Evolutionary conservation across 2,113 vertebrate species (phyloP), one percentile per base, ranked within the genome.

Genomic region (Plectropomus leopardus): DNA sequence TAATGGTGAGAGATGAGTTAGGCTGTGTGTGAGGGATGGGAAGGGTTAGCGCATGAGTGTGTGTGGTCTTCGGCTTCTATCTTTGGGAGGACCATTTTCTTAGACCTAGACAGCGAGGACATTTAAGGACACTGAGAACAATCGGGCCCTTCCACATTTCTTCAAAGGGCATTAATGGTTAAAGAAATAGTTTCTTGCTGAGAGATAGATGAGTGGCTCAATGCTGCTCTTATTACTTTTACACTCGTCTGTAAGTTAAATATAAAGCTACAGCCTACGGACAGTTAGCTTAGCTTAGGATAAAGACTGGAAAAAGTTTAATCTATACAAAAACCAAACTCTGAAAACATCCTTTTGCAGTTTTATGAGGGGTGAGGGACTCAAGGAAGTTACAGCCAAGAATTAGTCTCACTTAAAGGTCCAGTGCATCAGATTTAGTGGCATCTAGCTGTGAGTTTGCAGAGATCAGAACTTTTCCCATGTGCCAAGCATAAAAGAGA

Each of bases 1-100:
- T 92, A 86, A 88, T 83, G 72, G 32, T 69, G 75, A 76, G 75
- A 17, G 78, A 74, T 82, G 82, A 77, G 79, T 4, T 21, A 61
- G 17, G 57, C 42, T 36, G 48, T 50, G 65, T 55, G 74, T 21
- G 17, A 30, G 48, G 50, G n/a, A 5, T 19, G 19, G 26, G 23
- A 55, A 30, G 40, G 26, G 51, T 64, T 36, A 21, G 51, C 7
- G 36, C 36, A 40, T 40, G 36, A 40, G 47, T 19, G 8, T 61
- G 53, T 64, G 45, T 65, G 63, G 42, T 17, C 17, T 40, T 36
- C 58, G 21, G 65, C 19, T 63, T 70, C 42, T 32, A 21, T 70
- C 21, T 59, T 32, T 53, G 17, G 45, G 66, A 19, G 66, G 54
- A 83, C 51, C 10, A 30, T 60, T 59, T 40, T 45, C 23, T 57